phyloP scores from a whole-genome alignment of 2,113 vertebrate species.

The Macquaria australasica region DNA sequence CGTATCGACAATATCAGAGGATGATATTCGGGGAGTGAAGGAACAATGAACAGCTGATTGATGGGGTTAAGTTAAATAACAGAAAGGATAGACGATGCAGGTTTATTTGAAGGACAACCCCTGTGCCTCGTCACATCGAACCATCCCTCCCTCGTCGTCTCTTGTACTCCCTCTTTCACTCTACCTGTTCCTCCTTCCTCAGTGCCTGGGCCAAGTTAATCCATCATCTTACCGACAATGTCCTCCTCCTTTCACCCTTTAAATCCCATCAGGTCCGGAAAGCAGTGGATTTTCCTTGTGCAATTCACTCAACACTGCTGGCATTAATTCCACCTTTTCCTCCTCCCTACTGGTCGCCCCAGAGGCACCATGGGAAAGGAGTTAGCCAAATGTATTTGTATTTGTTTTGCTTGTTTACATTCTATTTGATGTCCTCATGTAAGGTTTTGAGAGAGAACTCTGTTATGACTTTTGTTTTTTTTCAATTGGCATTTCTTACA shows the following conservation, averaged over 20 bases:
- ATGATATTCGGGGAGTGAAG: not conserved
- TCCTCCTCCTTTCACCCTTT: conserved; percentile 26
- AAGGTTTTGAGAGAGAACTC: conserved; percentile 3
- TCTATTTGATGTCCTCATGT: conserved; percentile 15
- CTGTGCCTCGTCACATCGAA: conserved; percentile 49
- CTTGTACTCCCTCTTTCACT: not conserved
- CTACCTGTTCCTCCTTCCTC: conserved; percentile 44
- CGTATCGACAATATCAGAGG: conserved; percentile 10
- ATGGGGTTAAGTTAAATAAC: not conserved
- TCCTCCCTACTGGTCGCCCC: not conserved
- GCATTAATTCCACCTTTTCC: not conserved
- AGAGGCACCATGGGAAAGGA: conserved; percentile 22
- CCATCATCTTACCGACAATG: conserved; percentile 42
- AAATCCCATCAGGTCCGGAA: conserved; percentile 36
- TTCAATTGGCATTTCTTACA: not conserved
- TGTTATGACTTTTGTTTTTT: not conserved
- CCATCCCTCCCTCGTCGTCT: conserved; percentile 7
- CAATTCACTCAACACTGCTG: not conserved
- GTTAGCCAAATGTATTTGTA: conserved; percentile 48
- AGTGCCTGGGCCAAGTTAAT: conserved; percentile 63
- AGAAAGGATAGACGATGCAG: conserved; percentile 23
- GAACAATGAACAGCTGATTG: conserved; percentile 1
- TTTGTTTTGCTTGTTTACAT: conserved; percentile 61
- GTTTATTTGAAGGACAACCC: conserved; percentile 40
- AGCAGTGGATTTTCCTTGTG: conserved; percentile 26